Base-by-base conservation (phyloP, 1,140 invertebrate species). In the Hycleus cichorii region DNA sequence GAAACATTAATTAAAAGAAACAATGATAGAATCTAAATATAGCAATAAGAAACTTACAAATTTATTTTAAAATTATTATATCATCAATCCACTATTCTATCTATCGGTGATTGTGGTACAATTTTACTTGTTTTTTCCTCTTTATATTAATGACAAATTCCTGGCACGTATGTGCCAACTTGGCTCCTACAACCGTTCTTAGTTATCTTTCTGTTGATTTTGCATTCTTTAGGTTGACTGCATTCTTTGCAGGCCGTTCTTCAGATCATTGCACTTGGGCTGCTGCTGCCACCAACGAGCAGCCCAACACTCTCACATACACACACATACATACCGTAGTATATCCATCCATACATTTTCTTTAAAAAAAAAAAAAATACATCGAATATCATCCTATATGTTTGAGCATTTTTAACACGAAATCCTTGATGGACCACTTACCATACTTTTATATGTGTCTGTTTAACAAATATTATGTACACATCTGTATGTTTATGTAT, bases 171-270 rank as follows among this genome's bases (percentile, higher is more conserved):
- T 46, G 32, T 56, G 59, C 48, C 45, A 40, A 53, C 49, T 58
- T 45, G 46, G 56, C 44, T 58, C 60, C 26, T 39, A 32, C 32
- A 32, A 32, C 32, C 49, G 49, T 46, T 63, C 61, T 59, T 50
- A 57, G 57, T 63, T 63, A 63, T 63, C 61, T 64, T 62, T 65
- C 63, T 65, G 58, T 62, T 60, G 61, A 65, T 65, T 63, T 65
- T 65, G 64, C 64, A 65, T 65, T 65, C 64, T 65, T 63, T 59
- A 54, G 56, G 52, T 32, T 55, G 64, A 63, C 64, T 65, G 64
- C 63, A 65, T 65, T 65, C 61, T 65, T 65, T 54, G 56, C 64
- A 65, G 56, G 55, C 61, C 64, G 53, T 65, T 63, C 60, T 63
- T 60, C 58, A 52, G 64, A 65, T 60, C 64, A 65, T 65, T 65